phyloP scores from a whole-genome alignment of 2,797 vertebrate species.

The Choloepus didactylus region DNA sequence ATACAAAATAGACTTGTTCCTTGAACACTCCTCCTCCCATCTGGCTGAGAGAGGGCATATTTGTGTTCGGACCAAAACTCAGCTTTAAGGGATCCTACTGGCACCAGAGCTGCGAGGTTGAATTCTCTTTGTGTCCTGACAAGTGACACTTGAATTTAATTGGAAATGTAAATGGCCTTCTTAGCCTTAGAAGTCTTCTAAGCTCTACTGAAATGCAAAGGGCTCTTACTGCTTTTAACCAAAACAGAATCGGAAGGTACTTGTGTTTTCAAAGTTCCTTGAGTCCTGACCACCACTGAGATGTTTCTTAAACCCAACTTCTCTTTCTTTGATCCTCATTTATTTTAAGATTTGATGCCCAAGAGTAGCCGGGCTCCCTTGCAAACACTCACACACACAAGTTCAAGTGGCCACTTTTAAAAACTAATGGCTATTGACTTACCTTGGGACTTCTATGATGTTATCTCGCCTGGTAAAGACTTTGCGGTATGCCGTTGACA shows the following conservation, averaged over 20 bases:
- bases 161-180: not conserved
- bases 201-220: conserved; percentile 60
- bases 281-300: conserved; percentile 74
- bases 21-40: rapidly evolving
- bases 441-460: conserved; percentile 89
- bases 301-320: conserved; percentile 82
- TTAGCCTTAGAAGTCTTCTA: conserved; percentile 60
- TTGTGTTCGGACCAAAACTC: not conserved
- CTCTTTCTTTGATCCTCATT: conserved; percentile 88
- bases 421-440: conserved; percentile 90
- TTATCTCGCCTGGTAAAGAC: conserved; percentile 89
- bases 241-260: conserved; percentile 80
- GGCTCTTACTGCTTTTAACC: conserved; percentile 63
- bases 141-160: conserved; percentile 63
- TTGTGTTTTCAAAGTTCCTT: conserved; percentile 78
- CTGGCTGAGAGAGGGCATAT: rapidly evolving
- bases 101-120: not conserved
- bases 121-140: conserved; percentile 46
- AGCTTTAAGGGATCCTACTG: not conserved
- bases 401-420: conserved; percentile 89
- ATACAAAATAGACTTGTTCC: no score
- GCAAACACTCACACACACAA: conserved; percentile 80
- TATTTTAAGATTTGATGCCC: conserved; percentile 79
- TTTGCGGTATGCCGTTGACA: conserved; percentile 89
- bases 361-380: conserved; percentile 70